Conservation (phyloP, 2,113 vertebrate genomes). For the Amphiprion percula region DNA sequence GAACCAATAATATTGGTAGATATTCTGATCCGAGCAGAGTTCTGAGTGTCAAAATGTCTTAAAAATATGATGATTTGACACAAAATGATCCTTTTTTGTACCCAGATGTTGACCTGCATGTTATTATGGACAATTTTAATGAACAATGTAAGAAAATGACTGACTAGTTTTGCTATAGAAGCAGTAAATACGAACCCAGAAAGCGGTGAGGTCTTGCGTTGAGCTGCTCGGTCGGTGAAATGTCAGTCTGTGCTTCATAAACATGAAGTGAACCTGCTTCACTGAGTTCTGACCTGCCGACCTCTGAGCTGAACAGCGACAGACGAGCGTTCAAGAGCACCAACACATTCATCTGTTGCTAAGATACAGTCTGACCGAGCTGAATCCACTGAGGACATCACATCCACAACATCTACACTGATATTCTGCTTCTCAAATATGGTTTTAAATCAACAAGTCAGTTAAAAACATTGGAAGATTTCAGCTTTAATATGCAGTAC, state of each 20-base stretch:
- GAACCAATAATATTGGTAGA: not conserved
- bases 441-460: not conserved
- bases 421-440: not conserved
- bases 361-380: constrained; percentile 26
- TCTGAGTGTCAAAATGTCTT: too few relatives aligned
- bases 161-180: not conserved
- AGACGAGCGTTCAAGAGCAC: constrained; percentile 24
- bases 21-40: too few relatives aligned
- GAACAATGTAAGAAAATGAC: not conserved
- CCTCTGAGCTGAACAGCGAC: constrained; percentile 18
- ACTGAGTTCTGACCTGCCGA: constrained; percentile 28
- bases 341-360: constrained; percentile 33
- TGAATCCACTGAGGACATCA: constrained; percentile 10
- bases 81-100: too few relatives aligned
- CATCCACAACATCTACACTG: not conserved
- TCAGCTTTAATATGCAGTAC: too few relatives aligned
- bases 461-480: too few relatives aligned
- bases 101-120: not conserved
- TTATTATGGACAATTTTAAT: too few relatives aligned
- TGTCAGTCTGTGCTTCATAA: not conserved
- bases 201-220: not conserved
- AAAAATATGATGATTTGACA: too few relatives aligned
- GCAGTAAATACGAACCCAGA: not conserved
- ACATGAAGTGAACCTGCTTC: constrained; percentile 26
- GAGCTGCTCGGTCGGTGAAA: constrained; percentile 1